These are phyloP conservation scores for Pristionchus mayeri DNA, from an alignment of 2,888 invertebrate genomes.

Conservation along the genomic window DNA sequence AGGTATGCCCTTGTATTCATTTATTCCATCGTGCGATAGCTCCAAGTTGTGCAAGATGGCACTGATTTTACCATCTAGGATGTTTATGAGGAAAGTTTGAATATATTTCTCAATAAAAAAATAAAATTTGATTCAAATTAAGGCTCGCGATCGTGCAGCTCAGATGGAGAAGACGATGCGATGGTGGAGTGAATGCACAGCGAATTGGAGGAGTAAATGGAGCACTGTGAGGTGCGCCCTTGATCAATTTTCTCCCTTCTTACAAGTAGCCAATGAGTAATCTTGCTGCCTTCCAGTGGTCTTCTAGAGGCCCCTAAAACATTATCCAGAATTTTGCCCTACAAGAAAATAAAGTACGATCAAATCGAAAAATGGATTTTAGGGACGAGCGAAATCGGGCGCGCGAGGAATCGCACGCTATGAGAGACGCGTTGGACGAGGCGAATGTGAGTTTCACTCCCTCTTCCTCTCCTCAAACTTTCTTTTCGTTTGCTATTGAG, in stretches of 20 bases:
- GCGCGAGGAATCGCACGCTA: conserved; percentile 89
- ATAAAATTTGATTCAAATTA: background rate
- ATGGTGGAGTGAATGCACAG: conserved; percentile 99
- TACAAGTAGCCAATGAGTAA: too few relatives aligned
- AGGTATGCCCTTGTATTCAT: conserved; percentile 76
- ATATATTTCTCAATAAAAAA: background rate
- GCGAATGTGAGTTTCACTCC: conserved; percentile 18
- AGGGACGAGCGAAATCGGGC: conserved; percentile 92
- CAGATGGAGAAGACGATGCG: conserved; percentile 99
- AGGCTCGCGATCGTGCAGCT: conserved; percentile 89
- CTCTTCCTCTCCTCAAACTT: too few relatives aligned
- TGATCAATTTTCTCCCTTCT: conserved; percentile 49
- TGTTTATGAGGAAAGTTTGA: too few relatives aligned
- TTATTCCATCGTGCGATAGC: background rate
- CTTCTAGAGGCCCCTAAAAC: too few relatives aligned
- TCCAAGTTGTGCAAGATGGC: too few relatives aligned
- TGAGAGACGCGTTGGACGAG: conserved; percentile 86
- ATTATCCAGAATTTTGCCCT: too few relatives aligned
- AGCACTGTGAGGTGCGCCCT: conserved; percentile 83
- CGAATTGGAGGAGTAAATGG: conserved; percentile 96
- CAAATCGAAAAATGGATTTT: background rate
- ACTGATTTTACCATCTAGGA: too few relatives aligned
- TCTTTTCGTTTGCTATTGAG: too few relatives aligned
- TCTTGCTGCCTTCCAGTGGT: too few relatives aligned
- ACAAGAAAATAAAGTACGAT: background rate